These are phyloP conservation scores for Myotis myotis DNA, from an alignment of 2,797 vertebrate species.

Conservation along the genomic window DNA sequence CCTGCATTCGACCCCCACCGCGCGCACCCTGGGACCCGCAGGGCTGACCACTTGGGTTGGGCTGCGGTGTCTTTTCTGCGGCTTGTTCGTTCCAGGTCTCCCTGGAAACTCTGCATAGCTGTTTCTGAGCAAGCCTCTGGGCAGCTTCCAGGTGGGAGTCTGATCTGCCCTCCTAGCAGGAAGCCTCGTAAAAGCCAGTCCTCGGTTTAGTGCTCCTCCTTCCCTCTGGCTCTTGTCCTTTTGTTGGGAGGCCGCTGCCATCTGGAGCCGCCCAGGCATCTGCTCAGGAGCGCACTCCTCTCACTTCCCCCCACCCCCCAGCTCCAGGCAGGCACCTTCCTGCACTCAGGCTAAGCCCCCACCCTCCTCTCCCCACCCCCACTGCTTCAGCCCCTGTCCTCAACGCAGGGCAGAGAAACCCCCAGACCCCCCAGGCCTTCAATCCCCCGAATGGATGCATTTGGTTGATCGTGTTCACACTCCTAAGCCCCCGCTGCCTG, in stretches of 20 bases:
- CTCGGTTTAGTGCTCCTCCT: not conserved
- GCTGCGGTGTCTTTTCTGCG: not conserved
- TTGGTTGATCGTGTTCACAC: conserved; percentile 26
- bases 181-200: not conserved
- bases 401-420: not conserved
- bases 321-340: not conserved
- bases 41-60: not conserved
- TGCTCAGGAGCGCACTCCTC: not conserved
- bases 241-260: conserved; percentile 51
- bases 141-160: not conserved
- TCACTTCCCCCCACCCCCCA: not conserved
- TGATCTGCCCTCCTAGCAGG: not conserved
- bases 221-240: conserved; percentile 1
- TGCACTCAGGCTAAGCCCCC: not conserved
- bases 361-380: not conserved
- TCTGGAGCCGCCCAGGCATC: conserved; percentile 57
- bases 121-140: not conserved
- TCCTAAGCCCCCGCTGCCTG: not conserved
- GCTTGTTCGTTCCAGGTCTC: not conserved
- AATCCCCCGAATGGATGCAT: conserved; percentile 28
- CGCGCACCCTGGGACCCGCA: not conserved
- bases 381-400: not conserved
- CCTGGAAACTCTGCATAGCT: not conserved
- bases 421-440: conserved; percentile 16
- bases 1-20: not conserved